Base-by-base conservation (phyloP, 1,140 invertebrate genomes). In the Galendromus occidentalis region DNA sequence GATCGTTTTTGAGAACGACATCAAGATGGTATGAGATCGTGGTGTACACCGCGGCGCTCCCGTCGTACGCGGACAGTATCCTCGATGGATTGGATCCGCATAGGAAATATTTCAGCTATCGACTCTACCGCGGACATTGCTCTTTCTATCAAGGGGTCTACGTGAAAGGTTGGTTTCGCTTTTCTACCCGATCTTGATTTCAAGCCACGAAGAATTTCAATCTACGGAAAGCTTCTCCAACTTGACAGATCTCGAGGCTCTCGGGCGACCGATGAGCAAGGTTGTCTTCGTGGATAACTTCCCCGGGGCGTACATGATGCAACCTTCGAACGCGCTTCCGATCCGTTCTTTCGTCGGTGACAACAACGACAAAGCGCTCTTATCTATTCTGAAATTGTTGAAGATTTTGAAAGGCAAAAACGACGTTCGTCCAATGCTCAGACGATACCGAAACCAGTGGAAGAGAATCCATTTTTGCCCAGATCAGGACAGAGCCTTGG, bases 291-390 rank as follows among this genome's bases (percentile, higher is more conserved):
- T 59, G 17, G 51, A 59, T 9, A 59, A 59, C 9, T 59, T 59
- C 51, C 51, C 51, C 9, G 51, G 51, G 2, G 51, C 51, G 1
- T 59, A 59, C 51, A 59, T 59, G 51, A 59, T 59, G 51, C 51
- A 59, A 22, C 51, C 51, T 6, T 29, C 25, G 22, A 59, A 59
- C 22, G 51, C 51, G 14, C 9, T 59, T 4, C 51, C 51, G 2
- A 22, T 59, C 5, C 51, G 51, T 5, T 59, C 51, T 22, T 59
- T 59, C 22, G 25, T 59, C 17, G 51, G 51, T 14, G 20, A 22
- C 9, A 25, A 17, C 12, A 59, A 22, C 25, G 51, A 59, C 51
- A 59, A 33, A 14, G 51, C n/a, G 51, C 51, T 59, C 14, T 25
- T 59, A 1, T 22, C n/a, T 20, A 12, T 59, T 17, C 12, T 14